Evolutionary conservation across 2,113 vertebrate species (phyloP).

Genomic region (Nibea albiflora): DNA sequence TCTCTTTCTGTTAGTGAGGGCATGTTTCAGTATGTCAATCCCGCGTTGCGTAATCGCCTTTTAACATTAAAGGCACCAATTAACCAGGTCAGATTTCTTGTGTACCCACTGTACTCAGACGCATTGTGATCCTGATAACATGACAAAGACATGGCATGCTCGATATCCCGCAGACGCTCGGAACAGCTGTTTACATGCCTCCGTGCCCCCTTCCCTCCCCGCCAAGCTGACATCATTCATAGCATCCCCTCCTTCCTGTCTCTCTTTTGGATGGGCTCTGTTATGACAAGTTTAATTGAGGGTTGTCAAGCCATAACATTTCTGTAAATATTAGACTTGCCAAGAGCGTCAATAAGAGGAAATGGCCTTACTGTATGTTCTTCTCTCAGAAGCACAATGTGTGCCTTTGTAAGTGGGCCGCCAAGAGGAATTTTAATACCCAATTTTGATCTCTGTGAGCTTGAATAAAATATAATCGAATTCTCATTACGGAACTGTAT

Average conservation of each 20-base stretch:
- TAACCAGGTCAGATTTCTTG: constrained; percentile 56
- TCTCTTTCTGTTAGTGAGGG: constrained; percentile 21
- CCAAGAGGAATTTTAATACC: constrained; percentile 75
- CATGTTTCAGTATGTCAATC: constrained; percentile 57
- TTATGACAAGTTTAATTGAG: constrained; percentile 89
- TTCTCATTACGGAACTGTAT: constrained; percentile 39
- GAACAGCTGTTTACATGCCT: constrained; percentile 84
- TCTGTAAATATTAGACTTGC: constrained; percentile 86
- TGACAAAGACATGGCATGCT: constrained; percentile 61
- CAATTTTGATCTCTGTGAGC: constrained; percentile 60
- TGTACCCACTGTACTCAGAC: constrained; percentile 37
- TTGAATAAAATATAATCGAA: constrained; percentile 25
- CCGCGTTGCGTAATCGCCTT: constrained; percentile 28
- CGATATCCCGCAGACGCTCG: constrained; percentile 56
- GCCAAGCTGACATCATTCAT: constrained; percentile 81
- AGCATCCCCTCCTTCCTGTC: constrained; percentile 81
- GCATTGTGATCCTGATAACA: constrained; percentile 62
- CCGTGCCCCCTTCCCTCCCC: constrained; percentile 48
- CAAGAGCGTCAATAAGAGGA: constrained; percentile 83
- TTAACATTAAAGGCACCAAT: constrained; percentile 46
- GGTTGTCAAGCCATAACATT: constrained; percentile 86
- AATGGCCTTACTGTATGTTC: constrained; percentile 75
- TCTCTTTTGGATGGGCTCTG: constrained; percentile 82
- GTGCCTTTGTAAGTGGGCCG: constrained; percentile 78
- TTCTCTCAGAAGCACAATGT: constrained; percentile 78